A percentile compares a stretch with the other conserved stretches of the same genome.
These are phyloP conservation scores for Polyploca ridens DNA, from an alignment of 2,888 invertebrate genomes.

Conservation along the genomic window DNA sequence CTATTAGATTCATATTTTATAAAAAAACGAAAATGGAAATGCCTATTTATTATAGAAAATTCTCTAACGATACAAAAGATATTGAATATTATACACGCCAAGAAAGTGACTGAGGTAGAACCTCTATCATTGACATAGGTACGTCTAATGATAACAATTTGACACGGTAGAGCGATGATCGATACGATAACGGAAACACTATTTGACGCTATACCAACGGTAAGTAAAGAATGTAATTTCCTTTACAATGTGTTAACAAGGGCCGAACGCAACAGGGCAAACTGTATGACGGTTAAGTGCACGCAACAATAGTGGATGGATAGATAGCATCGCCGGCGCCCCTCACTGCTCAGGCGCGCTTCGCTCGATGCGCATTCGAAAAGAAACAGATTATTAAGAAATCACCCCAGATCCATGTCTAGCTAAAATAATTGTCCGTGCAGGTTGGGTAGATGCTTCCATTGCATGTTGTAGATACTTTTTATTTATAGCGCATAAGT, in stretches of 20 bases:
- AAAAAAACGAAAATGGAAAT: neutral
- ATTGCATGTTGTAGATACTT: neutral
- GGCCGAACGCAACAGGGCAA: conserved; percentile 64
- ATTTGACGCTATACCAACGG: conserved; percentile 66
- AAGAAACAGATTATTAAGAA: conserved; percentile 6
- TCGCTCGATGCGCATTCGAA: conserved; percentile 25
- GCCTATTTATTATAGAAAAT: neutral
- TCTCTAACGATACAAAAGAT: neutral
- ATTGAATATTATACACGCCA: conserved; percentile 18
- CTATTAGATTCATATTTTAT: conserved; percentile 11
- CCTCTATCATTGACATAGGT: conserved; percentile 56
- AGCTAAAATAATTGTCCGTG: neutral
- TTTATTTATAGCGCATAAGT: neutral
- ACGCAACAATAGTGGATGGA: conserved; percentile 74
- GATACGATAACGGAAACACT: conserved; percentile 78
- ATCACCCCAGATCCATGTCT: neutral
- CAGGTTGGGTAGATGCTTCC: neutral
- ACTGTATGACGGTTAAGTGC: conserved; percentile 79
- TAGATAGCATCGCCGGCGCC: conserved; percentile 78
- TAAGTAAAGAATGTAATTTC: conserved; percentile 81
- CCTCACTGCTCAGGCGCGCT: conserved; percentile 46
- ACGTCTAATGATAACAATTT: conserved; percentile 70
- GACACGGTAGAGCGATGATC: conserved; percentile 72
- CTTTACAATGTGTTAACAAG: conserved; percentile 84
- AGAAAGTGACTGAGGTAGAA: conserved; percentile 38